Evolutionary conservation across 1,140 invertebrate genomes (phyloP), one percentile per base, ranked within the genome.

Genomic region (Protaetia brevitarsis): DNA sequence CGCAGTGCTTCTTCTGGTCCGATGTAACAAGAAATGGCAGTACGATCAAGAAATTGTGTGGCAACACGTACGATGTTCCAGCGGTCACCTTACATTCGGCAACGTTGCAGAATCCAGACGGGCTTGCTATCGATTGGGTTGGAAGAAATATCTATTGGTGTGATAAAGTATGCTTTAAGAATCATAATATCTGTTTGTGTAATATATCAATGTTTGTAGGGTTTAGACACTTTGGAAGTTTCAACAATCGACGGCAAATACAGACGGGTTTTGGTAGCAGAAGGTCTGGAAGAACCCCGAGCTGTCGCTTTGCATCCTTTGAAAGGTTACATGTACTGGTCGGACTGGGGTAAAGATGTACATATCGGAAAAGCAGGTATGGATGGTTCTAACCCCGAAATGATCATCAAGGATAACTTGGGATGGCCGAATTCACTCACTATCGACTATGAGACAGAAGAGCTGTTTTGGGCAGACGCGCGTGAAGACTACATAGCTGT

Each of bases 301-400:
- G 92, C 94, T 1, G 88, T 98, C 67, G 89, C 87, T 23, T 77
- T 97, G 21, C 90, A 96, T 80, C 93, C 95, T 0, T 80, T 82
- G 45, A 77, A 83, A 56, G 88, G 87, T 74, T 87, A 84, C 68
- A 79, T 94, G 79, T 96, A 91, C 79, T 96, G 93, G 93, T 91
- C 92, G 3, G 94, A 96, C 80, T 96, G 94, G 94, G 90, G 92
- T 58, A 84, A 87, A 19, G 78, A 80, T 64, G 84, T 90, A 5
- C 87, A 92, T 77, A 92, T 93, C 72, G 90, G 90, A 1, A 89
- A 89, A 75, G 87, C 89, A 3, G 88, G 86, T 67, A 91, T 93
- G 89, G 90, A 92, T 79, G 91, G 90, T 21, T 84, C 84, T 3
- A 78, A 83, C 63, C 82, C 82, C 0, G 78, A 76, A 31, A 78